Base-by-base conservation (phyloP, 1,140 invertebrate species). In the Ceratina calcarata region DNA sequence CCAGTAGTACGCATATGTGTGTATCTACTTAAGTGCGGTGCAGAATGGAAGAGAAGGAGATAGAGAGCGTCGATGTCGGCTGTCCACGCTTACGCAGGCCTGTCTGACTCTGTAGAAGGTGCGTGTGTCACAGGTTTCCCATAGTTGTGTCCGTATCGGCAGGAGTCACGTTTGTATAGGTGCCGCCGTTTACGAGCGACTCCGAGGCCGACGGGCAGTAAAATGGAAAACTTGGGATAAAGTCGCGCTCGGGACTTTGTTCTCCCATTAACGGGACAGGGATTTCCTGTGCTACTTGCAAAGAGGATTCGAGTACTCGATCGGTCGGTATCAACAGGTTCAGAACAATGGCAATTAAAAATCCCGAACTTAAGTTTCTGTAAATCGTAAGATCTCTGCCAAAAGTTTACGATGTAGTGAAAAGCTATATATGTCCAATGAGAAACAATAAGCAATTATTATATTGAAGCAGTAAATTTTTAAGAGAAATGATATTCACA, bases 181-280 rank as follows among this genome's bases (percentile, higher is more conserved):
- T 68, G 32, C 16, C 22, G 45, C n/a, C 73, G 67, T 69, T 78
- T 70, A 78, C 66, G 57, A 70, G 2, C 66, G n/a, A 12, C 66
- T 51, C 57, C 49, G 18, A 10, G 20, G 49, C n/a, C 49, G 37
- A 7, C 37, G 37, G 37, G 37, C 37, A 45, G 61, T 79, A 73
- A 79, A 61, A 62, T 79, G 78, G 53, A 79, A 79, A 79, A 32
- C 18, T 79, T 24, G 37, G 57, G 37, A 58, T 80, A 74, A 86
- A 69, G 82, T 80, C 80, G 83, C 85, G 72, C 51, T 83, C 69
- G 61, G 66, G 65, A 72, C 80, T 73, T 71, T 73, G 20, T 51
- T 16, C 32, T 55, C 13, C 24, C 61, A 55, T 66, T 72, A 78
- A 72, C 27, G 70, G 70, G 62, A 80, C 78, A 73, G 45, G 62